These are phyloP conservation scores for Coranthus polyacanthus DNA, from an alignment of 2,797 vertebrate genomes.

Conservation along the genomic window DNA sequence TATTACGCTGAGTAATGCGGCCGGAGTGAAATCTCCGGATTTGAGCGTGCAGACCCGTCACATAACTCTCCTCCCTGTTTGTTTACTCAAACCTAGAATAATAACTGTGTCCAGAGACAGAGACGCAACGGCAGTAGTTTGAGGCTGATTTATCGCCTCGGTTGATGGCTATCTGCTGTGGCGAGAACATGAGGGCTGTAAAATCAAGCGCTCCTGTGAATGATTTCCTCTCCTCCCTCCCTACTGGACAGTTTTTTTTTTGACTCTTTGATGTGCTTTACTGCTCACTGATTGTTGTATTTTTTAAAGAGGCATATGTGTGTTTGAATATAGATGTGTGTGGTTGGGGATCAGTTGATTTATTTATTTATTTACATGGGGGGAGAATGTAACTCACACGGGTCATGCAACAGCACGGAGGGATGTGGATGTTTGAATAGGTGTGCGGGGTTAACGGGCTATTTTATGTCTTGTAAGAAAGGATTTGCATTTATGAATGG, in stretches of 20 bases:
- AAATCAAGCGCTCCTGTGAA: constrained; percentile 76
- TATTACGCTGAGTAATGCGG: constrained; percentile 65
- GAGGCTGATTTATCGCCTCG: constrained; percentile 65
- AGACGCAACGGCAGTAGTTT: constrained; percentile 61
- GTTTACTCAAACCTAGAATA: constrained; percentile 74
- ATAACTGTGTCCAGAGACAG: constrained; percentile 64
- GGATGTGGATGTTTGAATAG: constrained; percentile 25
- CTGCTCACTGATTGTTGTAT: constrained; percentile 38
- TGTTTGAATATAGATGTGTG: constrained; percentile 20
- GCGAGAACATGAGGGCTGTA: constrained; percentile 61
- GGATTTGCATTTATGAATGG: constrained; percentile 22
- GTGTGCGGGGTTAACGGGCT: constrained; percentile 3
- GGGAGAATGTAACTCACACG: not conserved
- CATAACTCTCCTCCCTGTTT: constrained; percentile 74
- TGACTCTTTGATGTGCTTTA: constrained; percentile 56
- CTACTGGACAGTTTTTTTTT: constrained; percentile 26
- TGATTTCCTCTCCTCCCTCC: constrained; percentile 66
- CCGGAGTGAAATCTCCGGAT: constrained; percentile 58
- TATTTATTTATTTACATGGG: constrained; percentile 1
- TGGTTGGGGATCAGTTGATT: constrained; percentile 11
- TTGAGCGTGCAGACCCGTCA: constrained; percentile 48
- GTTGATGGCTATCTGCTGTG: constrained; percentile 73
- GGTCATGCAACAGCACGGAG: not conserved
- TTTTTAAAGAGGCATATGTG: constrained; percentile 13
- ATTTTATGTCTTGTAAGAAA: constrained; percentile 25